A percentile compares a stretch with the other conserved stretches of the same genome.
These are phyloP conservation scores for Stomatorhinus walkeri DNA, from an alignment of 2,797 vertebrate species.

Conservation along the genomic window DNA sequence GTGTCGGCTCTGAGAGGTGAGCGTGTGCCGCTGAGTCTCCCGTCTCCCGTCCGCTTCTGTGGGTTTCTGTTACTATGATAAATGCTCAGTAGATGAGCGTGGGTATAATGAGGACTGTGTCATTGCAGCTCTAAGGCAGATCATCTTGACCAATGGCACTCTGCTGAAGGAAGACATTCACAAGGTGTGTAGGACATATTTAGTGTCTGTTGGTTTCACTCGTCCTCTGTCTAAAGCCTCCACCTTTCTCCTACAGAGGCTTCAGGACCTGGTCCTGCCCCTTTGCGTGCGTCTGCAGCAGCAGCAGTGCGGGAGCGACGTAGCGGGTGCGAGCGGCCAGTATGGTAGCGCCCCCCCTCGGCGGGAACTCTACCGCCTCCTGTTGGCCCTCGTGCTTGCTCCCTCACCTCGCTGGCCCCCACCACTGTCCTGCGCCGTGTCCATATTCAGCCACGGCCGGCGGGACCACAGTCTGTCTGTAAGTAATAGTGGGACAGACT, in stretches of 20 bases:
- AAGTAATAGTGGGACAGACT: background rate
- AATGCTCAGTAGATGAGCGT: background rate
- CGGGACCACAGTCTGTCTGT: conserved; percentile 70
- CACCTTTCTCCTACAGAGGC: conserved; percentile 52
- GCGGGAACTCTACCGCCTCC: conserved; percentile 70
- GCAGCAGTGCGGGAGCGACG: conserved; percentile 51
- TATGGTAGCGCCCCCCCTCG: conserved; percentile 66
- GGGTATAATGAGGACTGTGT: background rate
- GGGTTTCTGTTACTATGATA: background rate
- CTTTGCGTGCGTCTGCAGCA: conserved; percentile 73
- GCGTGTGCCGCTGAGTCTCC: too few relatives aligned
- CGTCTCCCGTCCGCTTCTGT: background rate
- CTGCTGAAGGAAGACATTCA: conserved; percentile 78
- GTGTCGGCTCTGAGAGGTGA: conserved; percentile 69
- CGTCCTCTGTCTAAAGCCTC: background rate
- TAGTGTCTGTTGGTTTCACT: background rate
- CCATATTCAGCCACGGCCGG: conserved; percentile 67
- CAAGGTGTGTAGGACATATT: conserved; percentile 59
- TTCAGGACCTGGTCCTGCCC: conserved; percentile 74
- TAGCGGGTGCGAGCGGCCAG: conserved; percentile 52
- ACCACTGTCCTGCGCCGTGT: conserved; percentile 69
- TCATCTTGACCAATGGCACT: conserved; percentile 69
- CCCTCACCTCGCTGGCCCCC: conserved; percentile 69
- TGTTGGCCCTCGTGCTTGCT: conserved; percentile 72
- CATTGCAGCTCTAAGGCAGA: conserved; percentile 62